phyloP scores from a whole-genome alignment of 2,113 vertebrate genomes.

The Colius striatus region DNA sequence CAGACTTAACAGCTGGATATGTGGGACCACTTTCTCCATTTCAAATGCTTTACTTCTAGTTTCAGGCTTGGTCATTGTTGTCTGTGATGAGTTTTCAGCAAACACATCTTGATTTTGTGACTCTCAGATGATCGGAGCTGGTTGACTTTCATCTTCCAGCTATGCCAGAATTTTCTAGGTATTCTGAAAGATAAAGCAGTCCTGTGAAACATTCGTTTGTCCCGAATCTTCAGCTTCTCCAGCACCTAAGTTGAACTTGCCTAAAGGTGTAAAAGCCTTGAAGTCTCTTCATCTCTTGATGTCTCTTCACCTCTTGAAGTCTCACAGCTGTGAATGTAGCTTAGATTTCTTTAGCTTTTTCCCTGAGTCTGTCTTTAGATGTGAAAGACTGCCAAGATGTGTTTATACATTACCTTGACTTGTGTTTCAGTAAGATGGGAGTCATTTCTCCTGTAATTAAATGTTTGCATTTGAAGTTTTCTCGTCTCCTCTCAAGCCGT shows the following conservation, averaged over 20 bases:
- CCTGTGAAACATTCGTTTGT: background rate
- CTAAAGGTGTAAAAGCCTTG: background rate
- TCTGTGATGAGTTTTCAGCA: background rate
- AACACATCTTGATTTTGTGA: background rate
- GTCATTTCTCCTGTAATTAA: background rate
- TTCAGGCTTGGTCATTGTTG: background rate
- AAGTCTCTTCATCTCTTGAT: background rate
- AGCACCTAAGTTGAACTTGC: background rate
- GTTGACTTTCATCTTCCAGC: background rate
- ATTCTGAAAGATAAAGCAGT: background rate
- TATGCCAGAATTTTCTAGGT: background rate
- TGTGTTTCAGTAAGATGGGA: constrained; percentile 13
- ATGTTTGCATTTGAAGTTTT: background rate
- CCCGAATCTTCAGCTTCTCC: background rate
- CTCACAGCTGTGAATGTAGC: background rate
- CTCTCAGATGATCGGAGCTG: background rate
- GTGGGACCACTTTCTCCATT: background rate
- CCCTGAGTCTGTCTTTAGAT: background rate
- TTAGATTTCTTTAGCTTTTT: background rate
- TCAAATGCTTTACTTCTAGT: background rate
- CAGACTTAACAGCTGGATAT: background rate
- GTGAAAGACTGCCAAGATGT: background rate
- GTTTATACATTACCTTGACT: background rate
- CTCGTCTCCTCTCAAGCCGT: background rate
- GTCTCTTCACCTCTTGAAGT: background rate